Base-by-base conservation (phyloP, 2,797 vertebrate species). In the Scyliorhinus canicula region DNA sequence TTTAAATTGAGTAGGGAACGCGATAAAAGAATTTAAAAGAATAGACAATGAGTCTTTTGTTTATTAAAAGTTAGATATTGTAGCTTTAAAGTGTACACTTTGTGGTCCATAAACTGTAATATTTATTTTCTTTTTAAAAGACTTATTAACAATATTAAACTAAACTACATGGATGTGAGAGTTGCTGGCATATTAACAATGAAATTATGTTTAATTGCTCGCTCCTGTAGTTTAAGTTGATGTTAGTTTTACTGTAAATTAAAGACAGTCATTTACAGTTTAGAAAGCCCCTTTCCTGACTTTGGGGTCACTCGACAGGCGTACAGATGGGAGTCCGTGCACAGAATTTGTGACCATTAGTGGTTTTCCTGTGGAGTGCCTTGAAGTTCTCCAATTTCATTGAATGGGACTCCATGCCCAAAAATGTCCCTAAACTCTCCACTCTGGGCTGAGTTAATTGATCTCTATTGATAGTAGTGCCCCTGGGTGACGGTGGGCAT, bases 101-200 rank as follows among this genome's bases (percentile, higher is more conserved):
- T 67, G 65, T 71, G 63, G 65, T 71, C 28, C 26, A 67, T 57
- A 93, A 47, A 69, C 14, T 47, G 14, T 47, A 93, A 67, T 6
- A 93, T 50, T 35, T 93, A 93, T 52, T 71, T 69, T 31, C 12
- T 31, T 55, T 90, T 57, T 90, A 90, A 90, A 90, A 90, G 55
- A 60, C 26, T 11, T 28, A 26, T 2, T 50, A 35, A 52, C 28
- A 7, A 14, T 55, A 90, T 57, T 35, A 90, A 55, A 60, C 31
- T 57, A 60, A 90, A 60, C 9, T 90, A 60, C 55, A 35, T 57
- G n/a, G 7, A 60, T 35, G n/a, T 90, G 31, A 88, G 85, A 90
- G 86, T 6, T 55, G 47, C 47, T 55, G 3, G 8, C 24, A 65
- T 12, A 35, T 50, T 52, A 21, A 74, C 14, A 40, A 57, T 47